Evolutionary conservation across 2,888 invertebrate species (phyloP), one percentile per base, ranked within the genome.

Genomic region (Pyrrhosoma nymphula): DNA sequence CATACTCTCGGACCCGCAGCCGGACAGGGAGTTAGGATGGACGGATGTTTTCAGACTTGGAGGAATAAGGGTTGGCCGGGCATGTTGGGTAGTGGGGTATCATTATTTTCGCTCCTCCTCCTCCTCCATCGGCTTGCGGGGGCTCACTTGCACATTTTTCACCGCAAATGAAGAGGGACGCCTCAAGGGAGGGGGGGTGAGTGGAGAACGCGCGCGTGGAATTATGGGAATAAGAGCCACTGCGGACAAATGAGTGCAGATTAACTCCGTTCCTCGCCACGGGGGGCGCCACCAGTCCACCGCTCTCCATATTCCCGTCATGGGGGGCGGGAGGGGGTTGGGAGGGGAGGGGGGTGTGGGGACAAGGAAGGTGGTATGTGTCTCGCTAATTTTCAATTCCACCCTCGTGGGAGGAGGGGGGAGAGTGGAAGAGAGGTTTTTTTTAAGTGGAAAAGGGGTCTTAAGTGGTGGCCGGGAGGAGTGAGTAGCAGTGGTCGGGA

Each of bases 381-480:
- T 30, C 56, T 90, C 56, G 90, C 90, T 90, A 90, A 90, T 90
- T 90, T 90, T 90, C 90, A 60, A 90, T 90, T 90, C 90, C 56
- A n/a, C 18, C 90, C 26, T 10, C 88, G 23, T 20, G 39, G 14
- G 90, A 30, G 89, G 0, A 55, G n/a, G 89, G 47, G 47, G 89
- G 14, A 90, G 47, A 20, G 56, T 8, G 47, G n/a, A 47, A 23
- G 55, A 55, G 26, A 18, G 20, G 60, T 18, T 14, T 56, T 56
- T n/a, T n/a, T n/a, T n/a, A n/a, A 47, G 8, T 47, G 8, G 8
- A 8, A 47, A 8, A 47, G 47, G 47, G 8, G 2, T 47, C 8
- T 47, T 47, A 47, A 47, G 47, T 47, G 47, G 47, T 8, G 47
- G 47, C 8, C 4, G 47, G 2, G 4, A 47, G 8, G 47, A 47